Evolutionary conservation across 1,140 invertebrate genomes (phyloP), one percentile per base, ranked within the genome.

Genomic region (Drosophila insularis): DNA sequence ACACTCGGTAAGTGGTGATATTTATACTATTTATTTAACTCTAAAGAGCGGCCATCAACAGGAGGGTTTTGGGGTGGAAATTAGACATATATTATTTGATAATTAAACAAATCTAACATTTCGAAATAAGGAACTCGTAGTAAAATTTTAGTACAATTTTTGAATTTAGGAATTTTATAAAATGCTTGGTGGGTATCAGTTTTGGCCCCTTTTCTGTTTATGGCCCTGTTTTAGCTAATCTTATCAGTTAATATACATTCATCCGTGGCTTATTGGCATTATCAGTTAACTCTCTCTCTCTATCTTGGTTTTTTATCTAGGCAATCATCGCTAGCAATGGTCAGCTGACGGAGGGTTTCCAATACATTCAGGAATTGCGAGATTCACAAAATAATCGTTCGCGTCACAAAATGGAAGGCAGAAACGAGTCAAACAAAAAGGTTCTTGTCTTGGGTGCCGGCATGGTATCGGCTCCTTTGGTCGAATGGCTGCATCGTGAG

Each of bases 321-420:
- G 97, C 98, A 7, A 98, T 99, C 63, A 99, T 99, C 74, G 97
- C 98, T 0, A 98, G 97, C 74, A 99, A 99, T 91, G 98, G 98
- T 55, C 93, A 94, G 81, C 92, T 99, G 67, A 99, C 98, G 0
- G 95, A 97, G 1, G 96, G 97, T 85, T 99, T 96, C 92, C 95
- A 99, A 92, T 99, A 99, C 82, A 99, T 99, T 81, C 94, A 96
- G 77, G 97, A 99, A 56, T 92, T 99, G 3, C 94, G 98, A 72
- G 93, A 90, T 92, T 92, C 89, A 68, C 92, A 93, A 43, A 82
- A 50, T 56, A 92, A 91, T 50, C 93, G 93, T 50, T 94, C 93
- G 1, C 93, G 94, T 4, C 94, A 95, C 68, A 95, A 95, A 87
- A 92, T 93, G 54, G 91, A 92, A 35, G 73, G 89, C 87, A 93